Evolutionary conservation across 1,140 invertebrate species (phyloP).

Genomic region (Drosophila athabasca): DNA sequence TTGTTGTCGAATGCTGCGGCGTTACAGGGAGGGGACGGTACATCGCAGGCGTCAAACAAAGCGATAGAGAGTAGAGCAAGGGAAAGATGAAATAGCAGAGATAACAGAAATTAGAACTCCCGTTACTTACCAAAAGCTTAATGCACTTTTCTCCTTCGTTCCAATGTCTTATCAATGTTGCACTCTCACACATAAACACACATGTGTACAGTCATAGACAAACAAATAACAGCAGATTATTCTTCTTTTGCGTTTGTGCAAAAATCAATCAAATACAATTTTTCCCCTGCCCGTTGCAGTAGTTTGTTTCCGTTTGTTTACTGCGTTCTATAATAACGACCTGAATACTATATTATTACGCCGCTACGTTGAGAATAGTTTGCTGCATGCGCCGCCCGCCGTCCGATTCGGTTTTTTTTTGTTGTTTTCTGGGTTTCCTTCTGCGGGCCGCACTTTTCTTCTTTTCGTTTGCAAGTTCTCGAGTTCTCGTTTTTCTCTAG

Average conservation of each 20-base stretch:
- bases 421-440: conserved; percentile 1
- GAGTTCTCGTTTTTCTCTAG: too few species aligned
- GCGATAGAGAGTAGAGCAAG: background rate
- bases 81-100: conserved; percentile 20
- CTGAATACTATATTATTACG: background rate
- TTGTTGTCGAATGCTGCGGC: conserved; percentile 53
- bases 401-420: background rate
- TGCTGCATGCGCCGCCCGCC: too few species aligned
- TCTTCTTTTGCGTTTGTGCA: conserved; percentile 1
- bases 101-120: conserved; percentile 21
- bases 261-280: conserved; percentile 37
- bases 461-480: too few species aligned
- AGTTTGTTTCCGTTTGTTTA: background rate
- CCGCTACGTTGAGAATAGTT: too few species aligned
- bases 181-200: conserved; percentile 9
- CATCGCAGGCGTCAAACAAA: too few species aligned
- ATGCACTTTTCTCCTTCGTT: conserved; percentile 28
- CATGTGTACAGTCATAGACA: background rate
- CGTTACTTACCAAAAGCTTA: conserved; percentile 28
- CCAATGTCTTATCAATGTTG: conserved; percentile 41
- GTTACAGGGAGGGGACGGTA: conserved; percentile 22
- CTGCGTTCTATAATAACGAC: background rate
- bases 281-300: background rate
- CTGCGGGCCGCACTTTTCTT: conserved; percentile 27
- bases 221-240: conserved; percentile 25